Evolutionary conservation across 92 coral and sea anemone species (phyloP), one percentile per base, ranked within the genome.

Genomic region (Parazoanthus atlanticus): DNA sequence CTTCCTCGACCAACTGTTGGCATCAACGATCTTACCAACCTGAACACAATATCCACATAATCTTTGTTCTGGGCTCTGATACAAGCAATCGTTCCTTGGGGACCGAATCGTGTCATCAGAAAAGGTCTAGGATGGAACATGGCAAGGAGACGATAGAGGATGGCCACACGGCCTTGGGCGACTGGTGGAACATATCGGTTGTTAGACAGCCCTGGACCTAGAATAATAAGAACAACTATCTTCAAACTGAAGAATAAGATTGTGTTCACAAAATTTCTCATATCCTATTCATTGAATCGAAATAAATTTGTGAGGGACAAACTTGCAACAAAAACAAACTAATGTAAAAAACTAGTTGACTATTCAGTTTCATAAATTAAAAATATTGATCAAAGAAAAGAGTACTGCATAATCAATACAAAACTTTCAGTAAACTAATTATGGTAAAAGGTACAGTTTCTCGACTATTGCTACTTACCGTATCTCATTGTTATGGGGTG

Each of bases 101-200:
- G 99, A 41, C 93, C 93, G 84, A 96, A 95, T 71, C 99, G 85
- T 65, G 98, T 93, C 90, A 92, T 78, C 25, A 95, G 66, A 81
- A 96, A 96, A 30, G 98, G 98, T 75, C 98, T 92, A 25, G 95
- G 94, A 58, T 96, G 99, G 69, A 96, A 96, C 96, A 96, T 95
- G 31, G 93, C 90, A 16, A 96, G 89, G 26, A 96, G 94, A 31
- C 78, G 92, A 73, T 92, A 94, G 70, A 95, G 89, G 54, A 93
- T 90, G 54, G 91, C 93, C 54, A 89, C 92, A 76, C 90, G 92
- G 11, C 93, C 96, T 82, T 67, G 79, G 23, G 94, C 94, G 36
- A 86, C 85, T 72, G 99, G 95, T 25, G 98, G 98, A 64, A 89
- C 83, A 54, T 96, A 93, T 16, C 99, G 93, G 79, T 92, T 88